Conservation (phyloP, 2,113 vertebrate genomes). For the Entelurus aequoreus region DNA sequence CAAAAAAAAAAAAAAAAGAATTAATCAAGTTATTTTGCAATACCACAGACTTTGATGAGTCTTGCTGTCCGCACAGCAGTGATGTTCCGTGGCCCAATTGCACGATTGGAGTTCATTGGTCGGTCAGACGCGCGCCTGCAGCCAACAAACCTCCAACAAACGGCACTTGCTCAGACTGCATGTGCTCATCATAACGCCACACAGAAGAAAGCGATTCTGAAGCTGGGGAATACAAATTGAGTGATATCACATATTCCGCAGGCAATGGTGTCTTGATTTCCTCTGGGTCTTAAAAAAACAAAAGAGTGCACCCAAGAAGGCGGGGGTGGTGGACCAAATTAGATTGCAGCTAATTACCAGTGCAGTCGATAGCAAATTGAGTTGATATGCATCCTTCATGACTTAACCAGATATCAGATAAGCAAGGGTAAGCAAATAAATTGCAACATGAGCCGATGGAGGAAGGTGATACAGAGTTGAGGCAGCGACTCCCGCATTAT, state of each 20-base stretch:
- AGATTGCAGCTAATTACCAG: constrained; percentile 61
- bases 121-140: constrained; percentile 37
- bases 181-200: constrained; percentile 18
- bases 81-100: constrained; percentile 3
- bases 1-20: constrained; percentile 2
- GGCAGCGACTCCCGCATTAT: constrained; percentile 45
- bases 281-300: constrained; percentile 41
- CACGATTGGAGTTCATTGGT: constrained; percentile 28
- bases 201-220: constrained; percentile 6
- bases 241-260: constrained; percentile 46
- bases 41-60: constrained; percentile 6
- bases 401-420: constrained; percentile 58
- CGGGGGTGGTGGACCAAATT: constrained; percentile 39
- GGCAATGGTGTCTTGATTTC: constrained; percentile 48
- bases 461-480: constrained; percentile 50
- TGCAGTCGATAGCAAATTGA: constrained; percentile 60
- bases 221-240: constrained; percentile 39
- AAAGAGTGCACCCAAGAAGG: constrained; percentile 23
- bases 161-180: constrained; percentile 14
- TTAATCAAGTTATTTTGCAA: background rate
- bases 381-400: constrained; percentile 58
- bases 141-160: constrained; percentile 23
- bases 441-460: constrained; percentile 41
- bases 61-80: background rate
- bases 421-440: constrained; percentile 14